phyloP scores from a whole-genome alignment of 2,797 vertebrate species.

The Serranus cabrilla region DNA sequence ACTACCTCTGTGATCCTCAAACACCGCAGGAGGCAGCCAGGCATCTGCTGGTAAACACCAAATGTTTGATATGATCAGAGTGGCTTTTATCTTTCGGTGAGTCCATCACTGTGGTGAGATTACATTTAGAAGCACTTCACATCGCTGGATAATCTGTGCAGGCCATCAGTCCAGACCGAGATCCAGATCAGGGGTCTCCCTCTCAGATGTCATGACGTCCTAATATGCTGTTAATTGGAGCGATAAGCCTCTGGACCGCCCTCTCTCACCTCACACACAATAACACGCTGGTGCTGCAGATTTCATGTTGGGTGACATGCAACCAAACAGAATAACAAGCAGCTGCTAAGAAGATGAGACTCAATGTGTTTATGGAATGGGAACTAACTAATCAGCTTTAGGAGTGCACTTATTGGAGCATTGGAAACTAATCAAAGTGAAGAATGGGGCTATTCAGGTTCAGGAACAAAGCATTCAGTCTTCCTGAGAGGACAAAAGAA shows the following conservation, averaged over 20 bases:
- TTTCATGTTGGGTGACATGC: not conserved
- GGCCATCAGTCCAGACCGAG: constrained; percentile 15
- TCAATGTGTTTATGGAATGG: constrained; percentile 62
- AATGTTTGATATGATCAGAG: constrained; percentile 23
- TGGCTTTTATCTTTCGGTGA: constrained; percentile 12
- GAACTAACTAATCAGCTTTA: constrained; percentile 73
- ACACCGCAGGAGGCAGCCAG: constrained; percentile 23
- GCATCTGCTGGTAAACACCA: not conserved
- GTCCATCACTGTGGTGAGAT: constrained; percentile 5
- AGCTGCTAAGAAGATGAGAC: constrained; percentile 39
- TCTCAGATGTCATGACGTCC: not conserved
- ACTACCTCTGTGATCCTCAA: constrained; percentile 4
- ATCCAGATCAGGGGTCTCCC: constrained; percentile 12
- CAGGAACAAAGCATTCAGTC: constrained; percentile 52
- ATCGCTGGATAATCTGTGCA: constrained; percentile 17
- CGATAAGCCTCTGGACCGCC: not conserved
- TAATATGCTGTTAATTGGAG: constrained; percentile 21
- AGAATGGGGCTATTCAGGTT: constrained; percentile 54
- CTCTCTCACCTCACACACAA: not conserved
- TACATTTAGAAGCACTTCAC: constrained; percentile 6
- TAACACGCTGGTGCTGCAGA: not conserved
- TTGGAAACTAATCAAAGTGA: constrained; percentile 73
- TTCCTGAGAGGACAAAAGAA: constrained; percentile 49
- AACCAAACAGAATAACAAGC: constrained; percentile 20
- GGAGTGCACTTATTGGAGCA: constrained; percentile 59